Conservation (phyloP, 2,888 invertebrate species). For the Lithophane leautieri region DNA sequence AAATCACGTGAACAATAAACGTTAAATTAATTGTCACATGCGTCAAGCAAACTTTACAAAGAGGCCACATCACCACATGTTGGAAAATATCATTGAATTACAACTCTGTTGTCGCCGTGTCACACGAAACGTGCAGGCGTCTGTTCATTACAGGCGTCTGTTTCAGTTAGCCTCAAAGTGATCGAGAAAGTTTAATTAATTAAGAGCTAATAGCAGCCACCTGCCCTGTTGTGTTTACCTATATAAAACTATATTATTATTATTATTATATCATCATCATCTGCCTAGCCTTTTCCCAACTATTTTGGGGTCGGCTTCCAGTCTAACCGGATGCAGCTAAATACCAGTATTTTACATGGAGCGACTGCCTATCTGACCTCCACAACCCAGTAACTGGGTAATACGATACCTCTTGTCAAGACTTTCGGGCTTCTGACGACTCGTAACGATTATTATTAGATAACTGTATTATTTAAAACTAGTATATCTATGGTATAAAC, state of each 20-base stretch:
- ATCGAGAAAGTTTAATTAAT: slow-evolving; percentile 11
- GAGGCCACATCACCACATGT: slow-evolving; percentile 7
- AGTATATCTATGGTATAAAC: neutral
- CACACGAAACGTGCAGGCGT: slow-evolving; percentile 4
- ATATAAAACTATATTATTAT: no score
- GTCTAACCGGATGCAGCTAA: no score
- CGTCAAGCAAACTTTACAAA: neutral
- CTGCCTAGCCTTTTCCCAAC: no score
- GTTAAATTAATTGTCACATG: slow-evolving; percentile 1
- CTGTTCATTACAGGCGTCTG: neutral
- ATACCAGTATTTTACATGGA: no score
- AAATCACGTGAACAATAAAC: neutral
- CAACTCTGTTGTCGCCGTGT: slow-evolving; percentile 9
- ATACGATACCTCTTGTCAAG: no score
- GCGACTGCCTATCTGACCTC: no score
- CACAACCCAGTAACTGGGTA: no score
- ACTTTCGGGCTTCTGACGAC: no score
- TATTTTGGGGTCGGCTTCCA: no score
- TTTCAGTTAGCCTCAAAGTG: slow-evolving; percentile 8
- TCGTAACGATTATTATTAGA: no score
- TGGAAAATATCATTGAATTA: slow-evolving; percentile 14
- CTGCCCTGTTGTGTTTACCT: neutral
- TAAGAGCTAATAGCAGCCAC: neutral
- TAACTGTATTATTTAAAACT: no score
- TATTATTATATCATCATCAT: no score